Percentiles rank a stretch among this genome's conserved stretches.
phyloP scores from a whole-genome alignment of 2,888 invertebrate species.

The Poecilobothrus nobilitatus region DNA sequence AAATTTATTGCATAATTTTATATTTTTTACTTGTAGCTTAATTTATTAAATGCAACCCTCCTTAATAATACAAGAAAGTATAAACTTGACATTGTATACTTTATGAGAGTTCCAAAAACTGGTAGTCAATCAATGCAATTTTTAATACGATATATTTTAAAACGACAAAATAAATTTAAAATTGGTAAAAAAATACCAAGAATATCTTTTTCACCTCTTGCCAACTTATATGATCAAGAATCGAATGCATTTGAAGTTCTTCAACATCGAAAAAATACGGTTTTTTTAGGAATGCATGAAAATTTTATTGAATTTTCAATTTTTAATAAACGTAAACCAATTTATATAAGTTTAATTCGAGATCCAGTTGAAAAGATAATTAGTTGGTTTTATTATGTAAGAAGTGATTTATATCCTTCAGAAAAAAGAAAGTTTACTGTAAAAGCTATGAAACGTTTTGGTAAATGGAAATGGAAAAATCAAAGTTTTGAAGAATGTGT shows the following conservation, averaged over 20 bases:
- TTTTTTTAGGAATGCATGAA: constrained; percentile 48
- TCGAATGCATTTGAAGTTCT: neutral
- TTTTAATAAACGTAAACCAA: constrained; percentile 66
- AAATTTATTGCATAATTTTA: too few relatives aligned
- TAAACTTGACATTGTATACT: neutral
- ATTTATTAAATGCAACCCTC: neutral
- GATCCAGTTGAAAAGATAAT: constrained; percentile 82
- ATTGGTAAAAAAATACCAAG: neutral
- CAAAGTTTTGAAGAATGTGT: neutral
- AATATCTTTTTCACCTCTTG: neutral
- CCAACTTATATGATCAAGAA: neutral
- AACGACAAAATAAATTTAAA: neutral
- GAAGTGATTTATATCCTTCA: constrained; percentile 31
- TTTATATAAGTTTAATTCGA: constrained; percentile 78
- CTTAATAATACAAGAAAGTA: neutral
- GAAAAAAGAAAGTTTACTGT: neutral
- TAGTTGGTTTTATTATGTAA: constrained; percentile 80
- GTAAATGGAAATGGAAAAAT: neutral
- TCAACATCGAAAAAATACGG: neutral
- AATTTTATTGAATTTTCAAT: constrained; percentile 80
- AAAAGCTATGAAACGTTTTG: neutral
- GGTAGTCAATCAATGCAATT: neutral
- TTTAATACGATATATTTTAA: neutral
- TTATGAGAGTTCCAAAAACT: constrained; percentile 1
- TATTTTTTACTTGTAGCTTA: neutral